Evolutionary conservation across 2,113 vertebrate genomes (phyloP).

Genomic region (Albula glossodonta): DNA sequence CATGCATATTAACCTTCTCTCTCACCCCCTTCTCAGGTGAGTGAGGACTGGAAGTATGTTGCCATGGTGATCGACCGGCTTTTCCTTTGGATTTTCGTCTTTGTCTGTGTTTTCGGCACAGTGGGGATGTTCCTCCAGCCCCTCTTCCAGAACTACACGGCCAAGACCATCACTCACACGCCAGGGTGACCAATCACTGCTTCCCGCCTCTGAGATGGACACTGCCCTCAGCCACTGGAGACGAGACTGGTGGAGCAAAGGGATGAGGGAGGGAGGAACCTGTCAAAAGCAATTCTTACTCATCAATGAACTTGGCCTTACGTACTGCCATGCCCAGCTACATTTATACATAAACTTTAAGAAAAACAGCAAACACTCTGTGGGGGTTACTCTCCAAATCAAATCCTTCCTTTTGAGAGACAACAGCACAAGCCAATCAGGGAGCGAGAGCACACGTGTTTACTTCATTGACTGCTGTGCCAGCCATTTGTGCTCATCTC

Average conservation of each 20-base stretch:
- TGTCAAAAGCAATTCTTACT: constrained; percentile 30
- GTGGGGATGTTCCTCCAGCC: constrained; percentile 95
- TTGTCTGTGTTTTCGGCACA: constrained; percentile 92
- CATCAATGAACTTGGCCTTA: constrained; percentile 51
- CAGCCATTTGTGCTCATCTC: constrained; percentile 45
- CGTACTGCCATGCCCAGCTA: constrained; percentile 55
- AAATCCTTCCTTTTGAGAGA: constrained; percentile 41
- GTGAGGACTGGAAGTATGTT: constrained; percentile 98
- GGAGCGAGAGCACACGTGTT: constrained; percentile 41
- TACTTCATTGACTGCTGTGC: constrained; percentile 35
- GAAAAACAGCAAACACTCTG: constrained; percentile 33
- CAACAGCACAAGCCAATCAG: constrained; percentile 39
- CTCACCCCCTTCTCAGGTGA: constrained; percentile 74
- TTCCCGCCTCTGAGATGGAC: constrained; percentile 43
- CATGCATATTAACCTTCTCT: constrained; percentile 62
- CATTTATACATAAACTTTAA: constrained; percentile 59
- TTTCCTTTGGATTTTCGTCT: constrained; percentile 94
- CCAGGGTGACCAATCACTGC: constrained; percentile 62
- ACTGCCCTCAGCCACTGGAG: constrained; percentile 53
- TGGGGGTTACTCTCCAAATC: constrained; percentile 29
- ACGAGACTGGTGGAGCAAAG: constrained; percentile 51
- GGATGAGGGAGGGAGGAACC: constrained; percentile 32
- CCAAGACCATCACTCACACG: constrained; percentile 77
- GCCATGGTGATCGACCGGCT: constrained; percentile 98
- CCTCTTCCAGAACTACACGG: constrained; percentile 90